Evolutionary conservation across 2,113 vertebrate genomes (phyloP).

Genomic region (Sinocyclocheilus grahami): DNA sequence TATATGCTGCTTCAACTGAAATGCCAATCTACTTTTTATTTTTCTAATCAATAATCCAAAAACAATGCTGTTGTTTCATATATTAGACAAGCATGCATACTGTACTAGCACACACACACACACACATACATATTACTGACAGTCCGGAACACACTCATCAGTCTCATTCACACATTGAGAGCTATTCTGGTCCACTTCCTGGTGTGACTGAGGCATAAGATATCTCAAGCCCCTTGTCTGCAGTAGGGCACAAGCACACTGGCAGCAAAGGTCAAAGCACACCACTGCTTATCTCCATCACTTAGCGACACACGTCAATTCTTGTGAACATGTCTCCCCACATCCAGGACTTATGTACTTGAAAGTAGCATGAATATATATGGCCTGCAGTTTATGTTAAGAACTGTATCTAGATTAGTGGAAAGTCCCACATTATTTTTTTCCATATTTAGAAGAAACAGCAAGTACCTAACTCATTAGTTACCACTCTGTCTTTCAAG

Average conservation of each 20-base stretch:
- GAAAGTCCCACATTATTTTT: neutral
- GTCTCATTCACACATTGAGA: slow-evolving; percentile 38
- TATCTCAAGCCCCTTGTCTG: slow-evolving; percentile 32
- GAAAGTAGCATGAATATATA: neutral
- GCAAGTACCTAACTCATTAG: neutral
- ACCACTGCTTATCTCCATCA: slow-evolving; percentile 11
- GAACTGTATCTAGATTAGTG: neutral
- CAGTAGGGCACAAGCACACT: slow-evolving; percentile 31
- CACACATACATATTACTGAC: slow-evolving; percentile 16
- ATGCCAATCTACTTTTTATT: neutral
- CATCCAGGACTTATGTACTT: neutral
- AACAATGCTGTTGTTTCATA: neutral
- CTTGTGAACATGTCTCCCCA: slow-evolving; percentile 17
- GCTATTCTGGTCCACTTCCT: slow-evolving; percentile 49
- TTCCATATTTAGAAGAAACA: neutral
- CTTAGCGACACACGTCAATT: neutral
- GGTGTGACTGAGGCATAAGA: slow-evolving; percentile 42
- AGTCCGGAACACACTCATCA: slow-evolving; percentile 30
- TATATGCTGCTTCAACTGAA: neutral
- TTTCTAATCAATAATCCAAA: neutral
- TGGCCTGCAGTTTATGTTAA: neutral
- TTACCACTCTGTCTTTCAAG: neutral
- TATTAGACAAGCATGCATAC: neutral
- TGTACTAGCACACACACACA: neutral
- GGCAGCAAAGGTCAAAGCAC: slow-evolving; percentile 37